Base-by-base conservation (phyloP, 2,888 invertebrate genomes). In the Athrips mouffetella region DNA sequence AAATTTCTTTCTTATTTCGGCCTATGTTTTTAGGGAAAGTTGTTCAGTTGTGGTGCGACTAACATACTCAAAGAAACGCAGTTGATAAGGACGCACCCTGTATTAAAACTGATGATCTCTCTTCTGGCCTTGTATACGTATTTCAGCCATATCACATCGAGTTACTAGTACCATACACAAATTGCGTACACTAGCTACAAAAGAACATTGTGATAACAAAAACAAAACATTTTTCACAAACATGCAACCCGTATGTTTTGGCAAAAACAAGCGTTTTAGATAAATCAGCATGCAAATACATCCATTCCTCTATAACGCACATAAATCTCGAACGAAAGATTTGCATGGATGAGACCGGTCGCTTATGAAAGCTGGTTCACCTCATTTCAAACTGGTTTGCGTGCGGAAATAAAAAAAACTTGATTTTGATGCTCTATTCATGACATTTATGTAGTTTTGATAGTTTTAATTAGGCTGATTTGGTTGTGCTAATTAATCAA, bases 251-350 rank as follows among this genome's bases (percentile, higher is more conserved):
- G 11, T 13, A 10, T 13, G 23, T 40, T 40, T 40, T 6, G 40
- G 10, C 23, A 40, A 20, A 48, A 51, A 47, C 40, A 30, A 57
- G 54, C 57, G 50, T 65, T 65, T 40, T 40, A 62, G 59, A 65
- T 63, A 60, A 62, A 68, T 68, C 65, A 60, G 58, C 52, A 49
- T 58, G 58, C 56, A 67, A 60, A 67, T 60, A 57, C 56, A 57
- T 59, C 50, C 49, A 58, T 57, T 62, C 59, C 62, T 61, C 66
- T 63, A 61, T 68, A 62, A 64, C 63, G 59, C 48, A 61, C 61
- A 70, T 70, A 64, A 67, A 72, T 68, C 62, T 59, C 49, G 11
- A 2, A n/a, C 7, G 53, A 54, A 48, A 65, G 57, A 50, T 47
- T 54, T 56, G 27, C 45, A 23, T 47, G 58, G 70, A 62, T 25